Evolutionary conservation across 1,140 invertebrate genomes (phyloP), one percentile per base, ranked within the genome.

Genomic region (Drosophila willistoni): DNA sequence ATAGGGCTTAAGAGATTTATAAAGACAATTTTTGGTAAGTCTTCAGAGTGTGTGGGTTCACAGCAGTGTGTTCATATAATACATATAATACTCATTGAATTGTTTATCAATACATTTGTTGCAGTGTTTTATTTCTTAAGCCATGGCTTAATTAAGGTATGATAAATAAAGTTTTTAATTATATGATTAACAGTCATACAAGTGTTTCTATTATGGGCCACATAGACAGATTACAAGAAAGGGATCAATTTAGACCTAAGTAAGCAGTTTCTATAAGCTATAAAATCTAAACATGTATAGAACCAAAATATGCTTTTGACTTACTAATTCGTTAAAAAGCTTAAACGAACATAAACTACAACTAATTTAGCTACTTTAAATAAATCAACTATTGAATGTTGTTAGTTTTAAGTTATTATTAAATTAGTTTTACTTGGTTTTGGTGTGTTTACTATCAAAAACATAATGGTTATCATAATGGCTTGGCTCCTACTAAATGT

Each of bases 161-260:
- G 51, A 81, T 62, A 59, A 85, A 85, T 85, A 85, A 86, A 86
- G 68, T 61, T 55, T 70, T 70, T 81, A 75, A 81, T 54, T 57
- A 56, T 56, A 64, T 51, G 64, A 55, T 73, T 60, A 47, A 69
- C 57, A 64, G 33, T 54, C 10, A 44, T 55, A 57, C 59, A 64
- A 72, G 44, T 64, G 63, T 59, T 67, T 82, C 56, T 77, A 68
- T 83, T 68, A 42, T 65, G 59, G 79, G 44, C 6, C 14, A 47
- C 14, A 17, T 14, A 17, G 7, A 47, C 44, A 19, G 14, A 2
- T 4, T 47, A 47, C 7, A 47, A 9, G 3, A 14, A 47, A 47
- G 14, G 7, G 9, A 47, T 7, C 14, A 29, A 47, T 2, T 9
- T 17, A 47, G 7, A 47, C 1, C 10, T 47, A 19, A 47, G 13